Base-by-base conservation (phyloP, 2,113 vertebrate species). In the Pristiophorus japonicus region DNA sequence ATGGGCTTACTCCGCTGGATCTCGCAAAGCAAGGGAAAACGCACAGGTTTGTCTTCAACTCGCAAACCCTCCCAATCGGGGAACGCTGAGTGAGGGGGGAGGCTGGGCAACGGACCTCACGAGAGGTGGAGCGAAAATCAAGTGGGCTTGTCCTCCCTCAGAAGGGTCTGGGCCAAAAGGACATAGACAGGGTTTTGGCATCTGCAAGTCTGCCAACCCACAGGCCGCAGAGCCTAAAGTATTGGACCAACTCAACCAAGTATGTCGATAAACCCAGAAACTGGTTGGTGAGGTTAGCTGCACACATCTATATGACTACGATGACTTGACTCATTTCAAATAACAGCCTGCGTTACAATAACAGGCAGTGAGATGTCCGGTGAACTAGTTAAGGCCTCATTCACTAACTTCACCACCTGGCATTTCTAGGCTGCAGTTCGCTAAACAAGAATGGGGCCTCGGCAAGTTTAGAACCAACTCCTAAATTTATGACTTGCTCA, bases 21-120 rank as follows among this genome's bases (percentile, higher is more conserved):
- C 97, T 98, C 87, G 96, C 97, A 96, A 97, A 96, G 95, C 97
- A 96, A 81, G 97, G 97, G 63, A 98, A 96, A 90, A 97, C 98
- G n/a, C 97, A 97, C 95, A 97, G 98, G 98, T 98, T 95, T 96
- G 96, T 96, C 18, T 88, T 27, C 59, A 22, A 2, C 38, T 63
- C 4, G n/a, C 51, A 11, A 51, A 10, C 20, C 1, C 10, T 30
- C 47, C 84, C 12, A 22, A 27, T 87, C 24, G 8, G 45, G 27
- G 84, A 7, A 51, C 84, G 10, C 75, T 38, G 16, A 4, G 16
- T 5, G 78, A 18, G n/a, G n/a, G 75, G n/a, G 75, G 11, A 7
- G 3, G 2, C 51, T 51, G 51, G 51, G 51, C 4, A 51, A 51
- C 4, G 1, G 4, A 11, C 38, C 70, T n/a, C 18, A 2, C 6